Percentiles rank a stretch among this genome's conserved stretches.
Conservation (phyloP, 2,797 vertebrate genomes). For the Protosalanx chinensis region DNA sequence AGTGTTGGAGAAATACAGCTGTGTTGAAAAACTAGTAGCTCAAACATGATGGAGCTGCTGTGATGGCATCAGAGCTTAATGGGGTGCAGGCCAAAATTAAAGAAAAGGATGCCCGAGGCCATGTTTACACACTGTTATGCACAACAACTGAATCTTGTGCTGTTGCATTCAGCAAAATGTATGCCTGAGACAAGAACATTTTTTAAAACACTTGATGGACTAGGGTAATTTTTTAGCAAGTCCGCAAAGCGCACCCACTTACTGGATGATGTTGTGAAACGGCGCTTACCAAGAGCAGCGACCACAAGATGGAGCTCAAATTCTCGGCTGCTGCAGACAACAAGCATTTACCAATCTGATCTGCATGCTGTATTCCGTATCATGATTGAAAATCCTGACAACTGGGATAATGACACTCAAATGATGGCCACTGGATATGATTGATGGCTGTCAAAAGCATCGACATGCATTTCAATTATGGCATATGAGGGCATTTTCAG, state of each 20-base stretch:
- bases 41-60: too few species aligned
- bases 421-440: too few species aligned
- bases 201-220: background rate
- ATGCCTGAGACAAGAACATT: background rate
- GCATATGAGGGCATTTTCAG: too few species aligned
- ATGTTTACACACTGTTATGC: too few species aligned
- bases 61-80: too few species aligned
- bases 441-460: too few species aligned
- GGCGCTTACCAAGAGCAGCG: slow-evolving; percentile 13
- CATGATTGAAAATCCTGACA: slow-evolving; percentile 10
- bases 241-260: slow-evolving; percentile 8
- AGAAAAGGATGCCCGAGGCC: too few species aligned
- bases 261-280: slow-evolving; percentile 15
- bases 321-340: slow-evolving; percentile 8
- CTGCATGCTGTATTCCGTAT: slow-evolving; percentile 12
- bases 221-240: slow-evolving; percentile 5
- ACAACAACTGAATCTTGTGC: too few species aligned
- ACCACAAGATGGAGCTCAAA: slow-evolving; percentile 17
- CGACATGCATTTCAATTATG: too few species aligned
- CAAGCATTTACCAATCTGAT: slow-evolving; percentile 15
- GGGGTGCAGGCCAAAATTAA: too few species aligned
- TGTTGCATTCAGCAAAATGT: background rate
- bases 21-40: too few species aligned
- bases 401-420: background rate
- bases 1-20: too few species aligned